A percentile compares a stretch with the other conserved stretches of the same genome.
Conservation (phyloP, 2,113 vertebrate genomes). For the Crotalus horridus region DNA sequence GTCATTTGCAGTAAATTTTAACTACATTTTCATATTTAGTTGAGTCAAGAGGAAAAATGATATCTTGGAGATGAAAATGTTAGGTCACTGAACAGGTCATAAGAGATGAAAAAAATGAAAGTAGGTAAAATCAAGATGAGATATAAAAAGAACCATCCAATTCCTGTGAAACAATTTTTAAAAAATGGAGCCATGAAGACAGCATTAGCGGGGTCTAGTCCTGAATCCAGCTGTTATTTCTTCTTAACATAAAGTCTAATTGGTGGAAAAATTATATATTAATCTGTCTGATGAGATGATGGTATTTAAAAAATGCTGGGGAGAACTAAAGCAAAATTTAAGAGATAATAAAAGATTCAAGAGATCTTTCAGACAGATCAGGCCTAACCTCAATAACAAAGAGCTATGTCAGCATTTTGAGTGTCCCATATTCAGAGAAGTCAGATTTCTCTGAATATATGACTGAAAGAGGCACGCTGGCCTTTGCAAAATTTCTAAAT, state of each 20-base stretch:
- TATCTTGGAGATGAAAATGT: constrained; percentile 30
- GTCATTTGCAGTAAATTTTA: constrained; percentile 44
- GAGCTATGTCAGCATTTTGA: not conserved
- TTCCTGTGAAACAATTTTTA: constrained; percentile 20
- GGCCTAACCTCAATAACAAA: not conserved
- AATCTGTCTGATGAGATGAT: not conserved
- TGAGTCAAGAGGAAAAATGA: constrained; percentile 27
- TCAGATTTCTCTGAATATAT: not conserved
- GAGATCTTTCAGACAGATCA: not conserved
- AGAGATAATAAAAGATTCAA: not conserved
- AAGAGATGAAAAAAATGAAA: constrained; percentile 24
- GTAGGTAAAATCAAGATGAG: constrained; percentile 18
- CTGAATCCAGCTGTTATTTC: not conserved
- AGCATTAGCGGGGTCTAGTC: not conserved
- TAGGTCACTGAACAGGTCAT: constrained; percentile 9
- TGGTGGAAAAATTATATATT: not conserved
- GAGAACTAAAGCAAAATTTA: not conserved
- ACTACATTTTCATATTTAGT: constrained; percentile 40
- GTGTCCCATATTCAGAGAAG: not conserved
- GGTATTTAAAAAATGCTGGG: not conserved
- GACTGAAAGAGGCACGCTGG: too few relatives aligned
- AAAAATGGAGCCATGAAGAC: not conserved
- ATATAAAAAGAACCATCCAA: not conserved
- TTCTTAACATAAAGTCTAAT: constrained; percentile 5
- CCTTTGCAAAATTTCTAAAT: not conserved